Conservation (phyloP, 2,888 invertebrate species). For the Orthosia incerta region DNA sequence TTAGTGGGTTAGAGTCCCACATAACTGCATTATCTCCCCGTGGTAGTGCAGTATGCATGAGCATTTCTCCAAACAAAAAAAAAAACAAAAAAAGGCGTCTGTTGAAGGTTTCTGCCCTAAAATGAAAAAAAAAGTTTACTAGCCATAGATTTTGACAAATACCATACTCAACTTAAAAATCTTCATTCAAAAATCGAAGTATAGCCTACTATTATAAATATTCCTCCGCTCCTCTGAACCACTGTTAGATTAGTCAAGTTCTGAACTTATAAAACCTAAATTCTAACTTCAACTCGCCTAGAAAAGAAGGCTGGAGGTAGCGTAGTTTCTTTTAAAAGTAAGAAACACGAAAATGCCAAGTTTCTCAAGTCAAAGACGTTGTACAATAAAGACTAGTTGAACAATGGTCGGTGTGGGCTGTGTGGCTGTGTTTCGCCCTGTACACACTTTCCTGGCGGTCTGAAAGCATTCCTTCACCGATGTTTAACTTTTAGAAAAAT, state of each 20-base stretch:
- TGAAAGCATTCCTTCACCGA: conserved; percentile 35
- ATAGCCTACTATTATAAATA: neutral
- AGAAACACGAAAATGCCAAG: conserved; percentile 26
- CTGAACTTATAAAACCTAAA: neutral
- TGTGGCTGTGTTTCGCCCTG: conserved; percentile 1
- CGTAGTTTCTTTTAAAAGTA: conserved; percentile 8
- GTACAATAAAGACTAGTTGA: conserved; percentile 28
- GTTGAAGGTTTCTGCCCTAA: too few relatives aligned
- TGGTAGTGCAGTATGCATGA: too few relatives aligned
- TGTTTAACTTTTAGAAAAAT: conserved; percentile 5
- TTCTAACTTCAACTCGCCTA: neutral
- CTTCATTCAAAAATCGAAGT: too few relatives aligned
- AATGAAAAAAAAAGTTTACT: too few relatives aligned
- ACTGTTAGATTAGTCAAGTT: neutral
- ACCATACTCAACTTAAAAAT: too few relatives aligned
- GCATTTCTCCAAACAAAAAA: too few relatives aligned
- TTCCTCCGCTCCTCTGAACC: neutral
- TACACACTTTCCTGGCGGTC: conserved; percentile 29
- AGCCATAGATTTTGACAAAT: too few relatives aligned
- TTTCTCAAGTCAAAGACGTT: conserved; percentile 37
- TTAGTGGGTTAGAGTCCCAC: too few relatives aligned
- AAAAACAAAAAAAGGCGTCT: too few relatives aligned
- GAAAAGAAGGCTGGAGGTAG: neutral
- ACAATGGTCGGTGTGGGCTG: conserved; percentile 23
- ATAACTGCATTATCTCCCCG: too few relatives aligned